A percentile compares a stretch with the other conserved stretches of the same genome.
Conservation (phyloP, 2,888 invertebrate genomes). For the Stenodera caucasica region DNA sequence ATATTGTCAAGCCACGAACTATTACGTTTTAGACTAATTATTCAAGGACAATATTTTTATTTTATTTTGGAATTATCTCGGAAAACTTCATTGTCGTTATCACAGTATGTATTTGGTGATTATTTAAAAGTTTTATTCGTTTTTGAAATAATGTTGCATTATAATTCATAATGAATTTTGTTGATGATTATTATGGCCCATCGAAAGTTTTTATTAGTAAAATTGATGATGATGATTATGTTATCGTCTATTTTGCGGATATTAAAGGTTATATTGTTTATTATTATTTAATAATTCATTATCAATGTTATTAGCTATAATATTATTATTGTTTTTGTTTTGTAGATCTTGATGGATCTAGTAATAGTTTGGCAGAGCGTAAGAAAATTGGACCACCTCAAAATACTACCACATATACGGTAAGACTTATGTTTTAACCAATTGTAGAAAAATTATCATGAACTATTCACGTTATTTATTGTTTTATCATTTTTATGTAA, state of each 20-base stretch:
- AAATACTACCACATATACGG: slow-evolving; percentile 79
- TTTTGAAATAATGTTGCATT: background rate
- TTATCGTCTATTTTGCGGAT: slow-evolving; percentile 38
- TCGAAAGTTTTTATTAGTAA: slow-evolving; percentile 29
- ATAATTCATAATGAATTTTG: slow-evolving; percentile 19
- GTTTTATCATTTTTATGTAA: no score
- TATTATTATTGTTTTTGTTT: slow-evolving; percentile 8
- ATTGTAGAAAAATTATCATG: no score
- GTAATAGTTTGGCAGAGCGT: slow-evolving; percentile 57
- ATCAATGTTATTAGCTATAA: background rate
- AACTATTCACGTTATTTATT: no score
- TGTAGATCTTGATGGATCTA: slow-evolving; percentile 60
- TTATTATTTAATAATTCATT: slow-evolving; percentile 11
- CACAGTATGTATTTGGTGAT: no score
- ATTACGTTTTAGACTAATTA: background rate
- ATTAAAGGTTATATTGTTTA: slow-evolving; percentile 31
- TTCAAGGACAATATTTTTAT: background rate
- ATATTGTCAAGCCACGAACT: background rate
- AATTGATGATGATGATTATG: slow-evolving; percentile 28
- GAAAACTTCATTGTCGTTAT: background rate
- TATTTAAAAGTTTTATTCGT: no score
- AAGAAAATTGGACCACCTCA: slow-evolving; percentile 71
- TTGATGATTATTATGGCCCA: slow-evolving; percentile 29
- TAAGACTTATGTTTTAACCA: slow-evolving; percentile 54
- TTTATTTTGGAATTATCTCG: background rate